Evolutionary conservation across 2,113 vertebrate genomes (phyloP).

Genomic region (Ctenomys sociabilis): DNA sequence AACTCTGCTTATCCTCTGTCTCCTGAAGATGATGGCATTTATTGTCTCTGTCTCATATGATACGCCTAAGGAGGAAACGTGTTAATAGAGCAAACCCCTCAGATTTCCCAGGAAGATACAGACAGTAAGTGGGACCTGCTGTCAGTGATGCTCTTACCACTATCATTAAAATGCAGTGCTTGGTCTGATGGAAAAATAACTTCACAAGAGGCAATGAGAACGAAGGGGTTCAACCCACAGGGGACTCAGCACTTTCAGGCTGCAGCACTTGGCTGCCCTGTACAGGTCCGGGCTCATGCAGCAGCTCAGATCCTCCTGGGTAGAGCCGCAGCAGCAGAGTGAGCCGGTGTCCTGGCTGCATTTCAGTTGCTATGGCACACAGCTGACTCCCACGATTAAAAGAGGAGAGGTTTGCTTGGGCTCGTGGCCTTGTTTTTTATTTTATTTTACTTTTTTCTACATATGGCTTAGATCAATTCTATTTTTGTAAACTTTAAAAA

Average conservation of each 20-base stretch:
- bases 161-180: neutral
- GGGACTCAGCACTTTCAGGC: fast-evolving
- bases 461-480: too few relatives aligned
- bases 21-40: neutral
- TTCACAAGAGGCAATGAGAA: neutral
- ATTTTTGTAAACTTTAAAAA: too few relatives aligned
- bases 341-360: neutral
- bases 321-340: fast-evolving
- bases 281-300: neutral
- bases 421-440: neutral
- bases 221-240: neutral
- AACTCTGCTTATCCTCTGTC: neutral
- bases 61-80: neutral
- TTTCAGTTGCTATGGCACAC: neutral
- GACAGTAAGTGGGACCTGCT: neutral
- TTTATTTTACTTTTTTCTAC: too few relatives aligned
- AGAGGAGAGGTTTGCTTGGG: neutral
- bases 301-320: neutral
- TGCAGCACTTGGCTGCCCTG: fast-evolving
- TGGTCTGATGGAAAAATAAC: neutral
- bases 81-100: neutral
- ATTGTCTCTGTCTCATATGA: neutral
- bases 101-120: neutral
- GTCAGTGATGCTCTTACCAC: neutral
- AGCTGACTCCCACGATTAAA: neutral